Evolutionary conservation across 2,113 vertebrate species (phyloP), one percentile per base, ranked within the genome.

Genomic region (Anser cygnoides): DNA sequence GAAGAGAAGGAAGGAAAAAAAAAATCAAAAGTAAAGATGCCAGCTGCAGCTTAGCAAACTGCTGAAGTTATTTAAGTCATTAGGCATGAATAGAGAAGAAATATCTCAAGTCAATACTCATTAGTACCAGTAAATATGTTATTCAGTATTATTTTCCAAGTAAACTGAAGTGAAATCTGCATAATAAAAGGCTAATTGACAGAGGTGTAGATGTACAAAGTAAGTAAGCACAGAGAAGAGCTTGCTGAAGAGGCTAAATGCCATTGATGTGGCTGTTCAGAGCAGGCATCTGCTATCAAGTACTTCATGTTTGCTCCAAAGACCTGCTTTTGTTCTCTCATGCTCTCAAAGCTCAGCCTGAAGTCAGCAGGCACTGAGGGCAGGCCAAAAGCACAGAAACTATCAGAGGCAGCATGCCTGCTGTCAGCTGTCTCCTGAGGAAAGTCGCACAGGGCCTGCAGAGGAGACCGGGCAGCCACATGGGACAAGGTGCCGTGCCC

Each of bases 31-130:
- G 9, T 29, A 84, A 90, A 90, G 46, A 92, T 70, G 61, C 18
- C 46, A 91, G 63, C 87, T 73, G 83, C 28, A 96, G 63, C 55
- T 83, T 81, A 77, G 58, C 35, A 66, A 68, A 89, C 54, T 80
- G 58, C n/a, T 93, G 31, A 90, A 96, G 90, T 85, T 57, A 78
- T 95, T 96, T 85, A 71, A 90, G 61, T 75, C 91, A 95, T 89
- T 90, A 94, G 21, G 49, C 88, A 92, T 16, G 78, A 96, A 95
- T 46, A 83, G 68, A 68, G 61, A 90, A 90, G 59, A 22, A 84
- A 46, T 92, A 93, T 61, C 71, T 63, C 76, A 97, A 92, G n/a
- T 94, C 72, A 89, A 97, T 96, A 95, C 77, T 97, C 92, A 97
- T 96, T 92, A 95, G 71, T n/a, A 92, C 29, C 63, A 95, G 94